Conservation (phyloP, 64 coral and sea anemone genomes). For the Pachyseris speciosa region DNA sequence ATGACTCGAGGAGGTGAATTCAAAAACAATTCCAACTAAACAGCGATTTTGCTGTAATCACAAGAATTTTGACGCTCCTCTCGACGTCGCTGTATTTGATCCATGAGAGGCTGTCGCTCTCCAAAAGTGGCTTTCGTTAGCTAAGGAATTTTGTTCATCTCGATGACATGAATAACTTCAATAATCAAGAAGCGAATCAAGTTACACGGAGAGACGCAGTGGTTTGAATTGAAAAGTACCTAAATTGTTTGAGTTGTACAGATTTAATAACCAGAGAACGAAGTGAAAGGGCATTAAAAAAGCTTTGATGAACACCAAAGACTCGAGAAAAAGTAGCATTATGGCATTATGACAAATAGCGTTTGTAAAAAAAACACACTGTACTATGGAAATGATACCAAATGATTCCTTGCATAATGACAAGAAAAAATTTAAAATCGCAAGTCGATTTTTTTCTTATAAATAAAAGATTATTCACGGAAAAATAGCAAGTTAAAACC, state of each 20-base stretch:
- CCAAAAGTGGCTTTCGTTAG: background rate
- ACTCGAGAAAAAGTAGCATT: background rate
- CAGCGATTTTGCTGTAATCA: background rate
- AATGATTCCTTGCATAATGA: background rate
- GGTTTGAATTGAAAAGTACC: too few relatives aligned
- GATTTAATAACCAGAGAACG: too few relatives aligned
- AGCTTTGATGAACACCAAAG: background rate
- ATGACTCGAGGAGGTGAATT: slow-evolving; percentile 37
- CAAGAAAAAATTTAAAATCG: background rate
- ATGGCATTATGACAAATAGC: too few relatives aligned
- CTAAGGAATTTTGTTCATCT: background rate
- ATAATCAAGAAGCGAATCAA: background rate
- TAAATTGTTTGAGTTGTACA: background rate
- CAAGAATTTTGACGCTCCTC: too few relatives aligned
- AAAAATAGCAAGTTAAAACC: background rate
- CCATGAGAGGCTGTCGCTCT: background rate
- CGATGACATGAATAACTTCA: background rate
- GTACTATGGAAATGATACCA: too few relatives aligned
- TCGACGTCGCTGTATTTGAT: background rate
- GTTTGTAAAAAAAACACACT: too few relatives aligned
- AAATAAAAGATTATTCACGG: slow-evolving; percentile 30
- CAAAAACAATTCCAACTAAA: slow-evolving; percentile 31
- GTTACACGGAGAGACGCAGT: background rate
- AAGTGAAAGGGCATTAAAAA: too few relatives aligned
- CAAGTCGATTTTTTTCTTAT: slow-evolving; percentile 2